Evolutionary conservation across 2,888 invertebrate species (phyloP).

Genomic region (Eledone cirrhosa): DNA sequence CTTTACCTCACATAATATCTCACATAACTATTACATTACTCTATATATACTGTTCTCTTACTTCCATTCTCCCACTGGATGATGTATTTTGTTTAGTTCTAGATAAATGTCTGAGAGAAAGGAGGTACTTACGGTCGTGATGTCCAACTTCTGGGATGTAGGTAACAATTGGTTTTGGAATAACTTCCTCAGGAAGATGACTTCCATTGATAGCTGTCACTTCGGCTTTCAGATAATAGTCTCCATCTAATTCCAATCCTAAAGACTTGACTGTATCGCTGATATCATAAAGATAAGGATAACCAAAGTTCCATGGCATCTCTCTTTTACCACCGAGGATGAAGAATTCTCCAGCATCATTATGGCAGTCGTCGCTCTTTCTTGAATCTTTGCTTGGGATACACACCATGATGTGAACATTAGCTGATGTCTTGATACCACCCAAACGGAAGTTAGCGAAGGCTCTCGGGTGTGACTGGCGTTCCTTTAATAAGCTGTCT

Average conservation of each 20-base stretch:
- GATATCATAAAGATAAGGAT: conserved; percentile 38
- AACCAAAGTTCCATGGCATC: conserved; percentile 40
- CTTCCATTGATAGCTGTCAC: conserved; percentile 39
- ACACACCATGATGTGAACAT: conserved; percentile 36
- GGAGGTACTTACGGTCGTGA: conserved; percentile 37
- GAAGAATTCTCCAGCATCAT: conserved; percentile 40
- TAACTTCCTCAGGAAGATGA: conserved; percentile 15
- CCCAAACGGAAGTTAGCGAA: conserved; percentile 38
- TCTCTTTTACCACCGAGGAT: conserved; percentile 40
- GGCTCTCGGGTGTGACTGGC: conserved; percentile 31
- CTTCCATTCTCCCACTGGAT: too few species aligned
- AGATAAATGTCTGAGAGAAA: too few species aligned
- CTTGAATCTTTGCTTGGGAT: conserved; percentile 24
- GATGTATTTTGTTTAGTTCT: too few species aligned
- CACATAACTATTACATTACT: too few species aligned
- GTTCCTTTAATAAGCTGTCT: conserved; percentile 32
- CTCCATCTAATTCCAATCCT: conserved; percentile 27
- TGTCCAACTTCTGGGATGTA: conserved; percentile 32
- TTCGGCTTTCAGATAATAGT: conserved; percentile 34
- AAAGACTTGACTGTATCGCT: conserved; percentile 33
- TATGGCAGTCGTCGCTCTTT: conserved; percentile 26
- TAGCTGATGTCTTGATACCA: conserved; percentile 38
- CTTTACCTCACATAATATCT: too few species aligned
- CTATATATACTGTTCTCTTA: too few species aligned
- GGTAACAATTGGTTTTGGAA: conserved; percentile 31